phyloP scores from a whole-genome alignment of 2,888 invertebrate species.

The Amphiduros pacificus region DNA sequence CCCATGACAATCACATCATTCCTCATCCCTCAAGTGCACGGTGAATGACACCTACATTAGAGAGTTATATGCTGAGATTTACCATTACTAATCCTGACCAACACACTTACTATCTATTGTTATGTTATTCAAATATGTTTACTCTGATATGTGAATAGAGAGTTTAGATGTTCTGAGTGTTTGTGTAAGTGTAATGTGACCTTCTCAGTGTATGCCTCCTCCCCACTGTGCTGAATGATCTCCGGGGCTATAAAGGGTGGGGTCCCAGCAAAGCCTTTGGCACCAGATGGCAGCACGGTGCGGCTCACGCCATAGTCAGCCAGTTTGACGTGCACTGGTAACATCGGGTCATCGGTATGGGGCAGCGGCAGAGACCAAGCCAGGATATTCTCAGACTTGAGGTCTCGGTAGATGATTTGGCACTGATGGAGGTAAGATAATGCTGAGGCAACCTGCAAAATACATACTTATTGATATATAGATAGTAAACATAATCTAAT shows the following conservation, averaged over 20 bases:
- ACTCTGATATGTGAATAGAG: no score
- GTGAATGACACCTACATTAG: no score
- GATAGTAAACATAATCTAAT: background rate
- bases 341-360: constrained; percentile 62
- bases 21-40: no score
- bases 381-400: constrained; percentile 95
- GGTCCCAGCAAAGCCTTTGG: constrained; percentile 92
- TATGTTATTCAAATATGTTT: no score
- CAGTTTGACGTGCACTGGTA: constrained; percentile 72
- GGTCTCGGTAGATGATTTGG: constrained; percentile 86
- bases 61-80: no score
- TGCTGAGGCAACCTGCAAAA: constrained; percentile 77
- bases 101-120: no score
- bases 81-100: no score
- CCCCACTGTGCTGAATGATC: constrained; percentile 96
- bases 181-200: no score
- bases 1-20: no score
- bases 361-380: constrained; percentile 95
- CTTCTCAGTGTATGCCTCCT: constrained; percentile 98
- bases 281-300: constrained; percentile 75
- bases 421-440: constrained; percentile 92
- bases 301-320: constrained; percentile 89
- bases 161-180: no score
- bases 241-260: constrained; percentile 98
- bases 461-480: background rate